Conservation (phyloP, 2,888 invertebrate genomes). For the Callyntrura sp. region DNA sequence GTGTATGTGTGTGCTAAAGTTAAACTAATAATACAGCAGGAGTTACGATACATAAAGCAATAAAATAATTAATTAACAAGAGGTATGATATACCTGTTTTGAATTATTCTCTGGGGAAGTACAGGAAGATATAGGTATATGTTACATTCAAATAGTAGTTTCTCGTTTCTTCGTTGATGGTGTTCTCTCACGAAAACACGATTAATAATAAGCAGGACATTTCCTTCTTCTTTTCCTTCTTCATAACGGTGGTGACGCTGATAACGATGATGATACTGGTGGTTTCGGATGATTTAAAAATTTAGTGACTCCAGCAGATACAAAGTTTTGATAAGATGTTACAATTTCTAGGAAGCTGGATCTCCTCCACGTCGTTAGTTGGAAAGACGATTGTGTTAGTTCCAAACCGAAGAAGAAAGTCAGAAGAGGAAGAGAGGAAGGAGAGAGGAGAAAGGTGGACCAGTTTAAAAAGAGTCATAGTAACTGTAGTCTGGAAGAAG, state of each 20-base stretch:
- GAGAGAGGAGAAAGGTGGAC: conserved; percentile 5
- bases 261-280: not conserved
- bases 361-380: no score
- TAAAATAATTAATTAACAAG: not conserved
- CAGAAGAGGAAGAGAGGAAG: conserved; percentile 3
- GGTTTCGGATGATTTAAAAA: not conserved
- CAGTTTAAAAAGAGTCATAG: not conserved
- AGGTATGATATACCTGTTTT: conserved; percentile 32
- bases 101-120: conserved; percentile 15
- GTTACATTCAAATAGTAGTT: no score
- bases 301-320: not conserved
- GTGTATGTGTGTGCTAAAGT: no score
- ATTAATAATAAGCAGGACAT: no score
- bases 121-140: not conserved
- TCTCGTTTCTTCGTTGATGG: no score
- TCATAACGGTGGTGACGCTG: not conserved
- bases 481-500: not conserved
- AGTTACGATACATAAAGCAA: not conserved
- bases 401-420: conserved; percentile 36
- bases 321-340: not conserved
- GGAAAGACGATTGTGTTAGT: no score
- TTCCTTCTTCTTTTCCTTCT: not conserved
- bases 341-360: no score
- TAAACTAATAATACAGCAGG: not conserved
- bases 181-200: no score